Conservation (phyloP, 2,797 vertebrate genomes). For the Selene dorsalis region DNA sequence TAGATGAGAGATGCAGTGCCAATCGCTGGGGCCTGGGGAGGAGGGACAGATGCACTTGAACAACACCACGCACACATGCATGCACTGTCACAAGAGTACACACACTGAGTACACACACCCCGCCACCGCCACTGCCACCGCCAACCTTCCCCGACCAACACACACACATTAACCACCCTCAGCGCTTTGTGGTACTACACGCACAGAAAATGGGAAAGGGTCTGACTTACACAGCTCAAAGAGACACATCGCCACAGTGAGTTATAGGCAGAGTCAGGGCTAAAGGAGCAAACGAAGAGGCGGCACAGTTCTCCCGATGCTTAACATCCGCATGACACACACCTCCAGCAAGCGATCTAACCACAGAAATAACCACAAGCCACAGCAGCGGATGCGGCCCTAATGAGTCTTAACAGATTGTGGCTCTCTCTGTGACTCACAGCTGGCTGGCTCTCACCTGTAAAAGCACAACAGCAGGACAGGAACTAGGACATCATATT, state of each 20-base stretch:
- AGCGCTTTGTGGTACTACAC: slow-evolving; percentile 49
- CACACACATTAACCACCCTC: slow-evolving; percentile 59
- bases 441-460: slow-evolving; percentile 64
- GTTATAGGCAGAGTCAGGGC: slow-evolving; percentile 33
- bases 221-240: slow-evolving; percentile 40
- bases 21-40: slow-evolving; percentile 86
- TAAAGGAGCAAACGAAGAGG: slow-evolving; percentile 50
- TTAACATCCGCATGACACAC: slow-evolving; percentile 57
- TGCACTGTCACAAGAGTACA: slow-evolving; percentile 51
- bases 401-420: slow-evolving; percentile 68
- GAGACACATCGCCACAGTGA: slow-evolving; percentile 37
- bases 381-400: slow-evolving; percentile 42
- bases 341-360: slow-evolving; percentile 58
- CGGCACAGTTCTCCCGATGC: slow-evolving; percentile 35
- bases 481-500: slow-evolving; percentile 64
- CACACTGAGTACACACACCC: slow-evolving; percentile 56
- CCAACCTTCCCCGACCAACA: slow-evolving; percentile 7
- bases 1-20: slow-evolving; percentile 97
- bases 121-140: slow-evolving; percentile 26
- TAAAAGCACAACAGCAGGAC: slow-evolving; percentile 62
- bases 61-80: slow-evolving; percentile 70
- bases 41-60: slow-evolving; percentile 83
- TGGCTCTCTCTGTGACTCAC: slow-evolving; percentile 58
- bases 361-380: slow-evolving; percentile 65
- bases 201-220: slow-evolving; percentile 45